Evolutionary conservation across 2,113 vertebrate genomes (phyloP).

Genomic region (Sinocyclocheilus anophthalmus): DNA sequence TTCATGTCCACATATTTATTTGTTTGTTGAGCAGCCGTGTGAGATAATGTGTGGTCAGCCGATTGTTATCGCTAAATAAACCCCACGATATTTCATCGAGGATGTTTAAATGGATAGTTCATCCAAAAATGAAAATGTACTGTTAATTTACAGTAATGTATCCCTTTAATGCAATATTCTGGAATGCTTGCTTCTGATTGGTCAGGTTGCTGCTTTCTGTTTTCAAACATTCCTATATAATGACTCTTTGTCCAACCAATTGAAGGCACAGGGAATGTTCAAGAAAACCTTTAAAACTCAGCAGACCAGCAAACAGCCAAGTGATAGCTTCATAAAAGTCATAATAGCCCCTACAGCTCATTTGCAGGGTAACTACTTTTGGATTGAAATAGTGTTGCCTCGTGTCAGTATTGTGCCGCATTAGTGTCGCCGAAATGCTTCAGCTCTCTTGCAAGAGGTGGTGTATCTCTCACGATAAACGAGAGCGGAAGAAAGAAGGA

Average conservation of each 20-base stretch:
- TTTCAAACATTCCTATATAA: neutral
- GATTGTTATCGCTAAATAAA: neutral
- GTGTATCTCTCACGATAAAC: neutral
- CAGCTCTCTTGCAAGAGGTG: neutral
- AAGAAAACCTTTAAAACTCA: neutral
- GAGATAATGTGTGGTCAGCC: neutral
- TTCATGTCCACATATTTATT: neutral
- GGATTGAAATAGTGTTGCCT: neutral
- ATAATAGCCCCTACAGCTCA: too few species aligned
- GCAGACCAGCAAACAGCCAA: neutral
- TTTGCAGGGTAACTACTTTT: neutral
- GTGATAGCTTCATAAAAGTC: neutral
- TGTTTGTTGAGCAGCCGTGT: neutral
- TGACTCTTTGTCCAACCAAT: neutral
- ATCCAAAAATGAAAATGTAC: neutral
- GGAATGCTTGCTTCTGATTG: neutral
- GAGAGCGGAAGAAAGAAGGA: neutral
- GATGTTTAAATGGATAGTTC: too few species aligned
- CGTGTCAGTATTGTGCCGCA: too few species aligned
- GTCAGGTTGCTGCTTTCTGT: neutral
- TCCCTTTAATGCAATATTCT: neutral
- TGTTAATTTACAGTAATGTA: neutral
- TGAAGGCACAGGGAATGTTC: neutral
- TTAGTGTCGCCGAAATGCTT: neutral
- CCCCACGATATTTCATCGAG: too few species aligned